phyloP scores from a whole-genome alignment of 2,113 vertebrate genomes.

The Mandrillus leucophaeus region DNA sequence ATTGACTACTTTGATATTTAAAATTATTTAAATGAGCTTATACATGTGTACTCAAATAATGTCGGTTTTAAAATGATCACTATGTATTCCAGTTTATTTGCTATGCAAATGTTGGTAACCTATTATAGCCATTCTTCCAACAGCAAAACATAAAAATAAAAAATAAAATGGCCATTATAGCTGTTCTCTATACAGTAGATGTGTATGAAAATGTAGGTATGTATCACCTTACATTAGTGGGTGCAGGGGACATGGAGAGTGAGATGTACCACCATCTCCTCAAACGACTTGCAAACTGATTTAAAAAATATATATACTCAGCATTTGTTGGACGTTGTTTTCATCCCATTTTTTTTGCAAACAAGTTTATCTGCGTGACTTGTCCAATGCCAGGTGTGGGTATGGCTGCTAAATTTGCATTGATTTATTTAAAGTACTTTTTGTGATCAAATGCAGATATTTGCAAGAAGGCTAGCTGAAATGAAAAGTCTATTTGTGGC shows the following conservation, averaged over 20 bases:
- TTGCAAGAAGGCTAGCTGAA: background rate
- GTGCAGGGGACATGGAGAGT: background rate
- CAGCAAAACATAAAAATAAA: background rate
- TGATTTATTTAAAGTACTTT: conserved; percentile 58
- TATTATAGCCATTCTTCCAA: background rate
- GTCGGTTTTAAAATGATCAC: background rate
- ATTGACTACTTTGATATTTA: background rate
- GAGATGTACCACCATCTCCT: background rate
- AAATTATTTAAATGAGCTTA: conserved; percentile 22
- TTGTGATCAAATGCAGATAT: conserved; percentile 37
- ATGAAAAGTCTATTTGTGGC: conserved; percentile 35
- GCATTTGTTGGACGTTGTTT: conserved; percentile 31
- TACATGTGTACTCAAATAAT: background rate
- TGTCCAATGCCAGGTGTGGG: conserved; percentile 36
- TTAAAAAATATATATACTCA: background rate
- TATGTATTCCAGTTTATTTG: background rate
- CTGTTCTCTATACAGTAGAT: background rate
- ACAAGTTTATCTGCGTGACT: conserved; percentile 43
- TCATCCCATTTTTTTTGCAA: conserved; percentile 58
- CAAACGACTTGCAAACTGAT: background rate
- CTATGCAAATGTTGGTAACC: background rate
- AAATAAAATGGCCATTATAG: too few relatives aligned
- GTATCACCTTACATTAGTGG: background rate
- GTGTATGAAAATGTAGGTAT: background rate
- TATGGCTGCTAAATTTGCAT: conserved; percentile 44